Evolutionary conservation across 2,797 vertebrate genomes (phyloP).

Genomic region (Molossus alvarezi): DNA sequence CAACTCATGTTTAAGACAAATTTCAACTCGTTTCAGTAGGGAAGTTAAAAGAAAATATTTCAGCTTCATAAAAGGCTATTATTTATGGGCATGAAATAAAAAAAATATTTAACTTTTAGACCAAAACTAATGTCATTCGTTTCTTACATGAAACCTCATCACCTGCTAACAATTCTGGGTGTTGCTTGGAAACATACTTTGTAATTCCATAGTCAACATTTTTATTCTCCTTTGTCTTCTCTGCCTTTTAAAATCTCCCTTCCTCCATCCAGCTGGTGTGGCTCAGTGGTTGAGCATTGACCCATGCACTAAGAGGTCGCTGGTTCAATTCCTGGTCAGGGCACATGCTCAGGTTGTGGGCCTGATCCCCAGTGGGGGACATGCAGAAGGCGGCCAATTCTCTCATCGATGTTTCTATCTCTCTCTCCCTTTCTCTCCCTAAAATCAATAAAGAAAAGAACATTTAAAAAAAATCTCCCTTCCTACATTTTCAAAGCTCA

Average conservation of each 20-base stretch:
- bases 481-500: not conserved
- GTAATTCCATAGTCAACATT: slow-evolving; percentile 6
- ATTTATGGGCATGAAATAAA: not conserved
- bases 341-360: no score
- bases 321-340: no score
- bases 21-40: not conserved
- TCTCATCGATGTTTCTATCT: no score
- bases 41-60: not conserved
- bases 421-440: no score
- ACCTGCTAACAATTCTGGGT: not conserved
- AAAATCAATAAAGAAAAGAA: no score
- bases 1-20: not conserved
- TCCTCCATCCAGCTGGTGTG: not conserved
- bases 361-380: no score
- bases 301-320: no score
- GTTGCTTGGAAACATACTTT: not conserved
- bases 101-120: slow-evolving; percentile 40
- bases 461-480: not conserved
- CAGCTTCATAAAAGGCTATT: slow-evolving; percentile 13
- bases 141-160: not conserved
- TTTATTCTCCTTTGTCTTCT: slow-evolving; percentile 34
- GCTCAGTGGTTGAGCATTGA: no score
- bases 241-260: slow-evolving; percentile 39
- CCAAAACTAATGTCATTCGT: slow-evolving; percentile 39
- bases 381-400: no score